These are phyloP conservation scores for Macrochelys suwanniensis DNA, from an alignment of 2,797 vertebrate species.

Conservation along the genomic window DNA sequence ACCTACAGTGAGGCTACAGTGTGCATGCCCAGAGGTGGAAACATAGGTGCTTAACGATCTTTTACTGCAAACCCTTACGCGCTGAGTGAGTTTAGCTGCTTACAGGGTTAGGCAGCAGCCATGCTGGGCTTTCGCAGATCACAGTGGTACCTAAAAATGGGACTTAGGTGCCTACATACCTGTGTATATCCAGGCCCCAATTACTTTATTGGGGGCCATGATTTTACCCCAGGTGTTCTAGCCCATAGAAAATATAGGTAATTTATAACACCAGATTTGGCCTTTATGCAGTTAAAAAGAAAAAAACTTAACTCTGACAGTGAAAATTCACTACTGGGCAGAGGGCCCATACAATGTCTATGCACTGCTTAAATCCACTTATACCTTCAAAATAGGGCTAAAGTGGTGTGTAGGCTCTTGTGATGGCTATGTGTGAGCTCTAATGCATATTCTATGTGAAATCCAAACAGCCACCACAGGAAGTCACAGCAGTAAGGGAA, in stretches of 20 bases:
- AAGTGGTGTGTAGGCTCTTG: slow-evolving; percentile 38
- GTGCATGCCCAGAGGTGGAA: neutral
- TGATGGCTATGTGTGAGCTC: slow-evolving; percentile 6
- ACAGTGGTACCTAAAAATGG: neutral
- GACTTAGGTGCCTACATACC: neutral
- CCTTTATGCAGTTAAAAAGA: slow-evolving; percentile 21
- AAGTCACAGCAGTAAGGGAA: slow-evolving; percentile 42
- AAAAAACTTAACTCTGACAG: neutral
- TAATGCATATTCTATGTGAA: slow-evolving; percentile 30
- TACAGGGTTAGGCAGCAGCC: neutral
- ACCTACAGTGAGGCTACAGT: neutral
- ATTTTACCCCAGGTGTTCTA: neutral
- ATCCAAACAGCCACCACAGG: slow-evolving; percentile 25
- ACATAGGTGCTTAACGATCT: neutral
- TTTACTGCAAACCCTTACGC: neutral
- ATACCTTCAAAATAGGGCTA: neutral
- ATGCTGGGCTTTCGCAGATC: neutral
- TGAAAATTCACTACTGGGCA: neutral
- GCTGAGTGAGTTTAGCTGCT: neutral
- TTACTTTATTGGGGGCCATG: neutral
- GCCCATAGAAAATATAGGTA: neutral
- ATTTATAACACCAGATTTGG: neutral
- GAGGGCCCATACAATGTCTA: slow-evolving; percentile 4
- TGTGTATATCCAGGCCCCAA: neutral
- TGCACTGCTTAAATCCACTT: neutral